phyloP scores from a whole-genome alignment of 2,797 vertebrate genomes.

The Molossus alvarezi region DNA sequence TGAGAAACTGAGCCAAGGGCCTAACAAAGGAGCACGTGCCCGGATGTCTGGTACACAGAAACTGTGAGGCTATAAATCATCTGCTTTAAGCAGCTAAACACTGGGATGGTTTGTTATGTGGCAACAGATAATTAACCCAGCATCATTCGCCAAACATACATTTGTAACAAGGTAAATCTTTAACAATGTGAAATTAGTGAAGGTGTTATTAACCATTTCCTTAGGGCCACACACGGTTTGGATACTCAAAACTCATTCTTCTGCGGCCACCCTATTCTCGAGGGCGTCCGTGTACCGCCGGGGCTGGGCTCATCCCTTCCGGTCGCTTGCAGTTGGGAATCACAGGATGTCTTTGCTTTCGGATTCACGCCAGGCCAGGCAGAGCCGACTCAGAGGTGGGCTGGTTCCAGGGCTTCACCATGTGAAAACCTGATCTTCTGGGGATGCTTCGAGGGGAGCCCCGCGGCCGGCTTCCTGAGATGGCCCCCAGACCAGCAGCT shows the following conservation, averaged over 20 bases:
- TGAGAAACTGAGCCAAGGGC: background rate
- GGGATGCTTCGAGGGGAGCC: background rate
- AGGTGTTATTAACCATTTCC: background rate
- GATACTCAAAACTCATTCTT: background rate
- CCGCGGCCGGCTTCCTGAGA: background rate
- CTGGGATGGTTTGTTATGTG: background rate
- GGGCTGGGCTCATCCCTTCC: background rate
- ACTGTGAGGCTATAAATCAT: background rate
- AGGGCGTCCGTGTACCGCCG: background rate
- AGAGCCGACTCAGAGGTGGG: background rate
- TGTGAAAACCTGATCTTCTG: background rate
- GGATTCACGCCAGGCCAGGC: background rate
- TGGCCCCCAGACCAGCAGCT: background rate
- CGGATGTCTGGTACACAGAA: background rate
- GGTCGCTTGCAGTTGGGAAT: background rate
- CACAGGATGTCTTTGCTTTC: background rate
- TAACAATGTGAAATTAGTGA: background rate
- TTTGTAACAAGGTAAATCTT: background rate
- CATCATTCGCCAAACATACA: background rate
- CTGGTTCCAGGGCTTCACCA: background rate
- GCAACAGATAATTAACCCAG: background rate
- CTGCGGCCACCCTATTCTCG: background rate
- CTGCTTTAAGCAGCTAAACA: conserved; percentile 16
- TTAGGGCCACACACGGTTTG: background rate
- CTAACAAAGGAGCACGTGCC: background rate